Percentiles rank a stretch among this genome's conserved stretches.
Evolutionary conservation across 1,140 invertebrate genomes (phyloP).

Genomic region (Macrobrachium nipponense): DNA sequence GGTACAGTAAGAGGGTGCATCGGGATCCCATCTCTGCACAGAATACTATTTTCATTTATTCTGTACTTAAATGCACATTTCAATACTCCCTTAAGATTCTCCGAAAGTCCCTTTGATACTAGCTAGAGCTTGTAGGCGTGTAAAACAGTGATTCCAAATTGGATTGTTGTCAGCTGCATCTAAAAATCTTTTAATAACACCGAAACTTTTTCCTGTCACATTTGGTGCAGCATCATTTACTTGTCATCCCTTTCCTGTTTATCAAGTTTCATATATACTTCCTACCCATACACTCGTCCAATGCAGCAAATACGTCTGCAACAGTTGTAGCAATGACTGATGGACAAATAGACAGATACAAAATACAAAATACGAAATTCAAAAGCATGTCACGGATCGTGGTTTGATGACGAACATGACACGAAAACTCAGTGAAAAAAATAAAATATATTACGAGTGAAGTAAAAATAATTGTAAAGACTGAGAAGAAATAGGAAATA

Average conservation of each 20-base stretch:
- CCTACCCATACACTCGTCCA: neutral
- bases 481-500: no score
- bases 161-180: neutral
- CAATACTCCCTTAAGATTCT: neutral
- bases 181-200: conserved; percentile 13
- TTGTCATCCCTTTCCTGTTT: neutral
- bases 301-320: neutral
- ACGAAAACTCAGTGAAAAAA: no score
- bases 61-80: neutral
- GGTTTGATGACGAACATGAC: no score
- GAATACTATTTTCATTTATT: no score
- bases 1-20: neutral
- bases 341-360: neutral
- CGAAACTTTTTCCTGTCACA: neutral
- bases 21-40: neutral
- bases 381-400: no score
- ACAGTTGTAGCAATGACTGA: neutral
- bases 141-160: conserved; percentile 3
- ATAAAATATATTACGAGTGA: no score
- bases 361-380: no score
- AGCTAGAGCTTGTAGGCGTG: neutral
- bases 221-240: conserved; percentile 1
- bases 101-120: neutral
- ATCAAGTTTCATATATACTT: neutral
- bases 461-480: no score